Conservation (phyloP, 1,140 invertebrate species). For the Nymphalis io region DNA sequence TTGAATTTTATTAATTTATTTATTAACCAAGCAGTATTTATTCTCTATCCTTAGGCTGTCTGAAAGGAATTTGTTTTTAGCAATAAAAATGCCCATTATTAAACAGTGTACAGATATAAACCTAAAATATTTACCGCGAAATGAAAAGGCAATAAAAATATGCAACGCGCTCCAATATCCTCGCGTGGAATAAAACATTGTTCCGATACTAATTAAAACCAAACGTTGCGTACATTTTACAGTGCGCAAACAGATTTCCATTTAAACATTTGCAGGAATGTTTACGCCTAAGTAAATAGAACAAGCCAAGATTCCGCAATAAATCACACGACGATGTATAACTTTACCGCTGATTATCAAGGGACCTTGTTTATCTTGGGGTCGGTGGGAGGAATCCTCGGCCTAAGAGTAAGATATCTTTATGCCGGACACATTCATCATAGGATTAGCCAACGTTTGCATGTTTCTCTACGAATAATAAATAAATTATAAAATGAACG, state of each 20-base stretch:
- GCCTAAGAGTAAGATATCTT: background rate
- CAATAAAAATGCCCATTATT: no score
- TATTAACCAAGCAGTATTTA: no score
- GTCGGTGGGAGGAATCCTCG: background rate
- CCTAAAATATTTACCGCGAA: no score
- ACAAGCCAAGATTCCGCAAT: background rate
- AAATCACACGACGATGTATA: slow-evolving; percentile 4
- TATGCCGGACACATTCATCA: slow-evolving; percentile 1
- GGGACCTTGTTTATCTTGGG: slow-evolving; percentile 6
- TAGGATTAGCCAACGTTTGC: background rate
- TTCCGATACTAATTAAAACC: background rate
- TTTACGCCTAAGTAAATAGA: background rate
- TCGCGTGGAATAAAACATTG: background rate
- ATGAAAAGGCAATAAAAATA: no score
- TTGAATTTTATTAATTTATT: no score
- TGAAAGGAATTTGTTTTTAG: no score
- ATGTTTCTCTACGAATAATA: background rate
- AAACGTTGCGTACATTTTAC: background rate
- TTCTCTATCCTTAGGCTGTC: no score
- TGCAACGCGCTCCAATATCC: background rate
- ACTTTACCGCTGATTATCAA: background rate
- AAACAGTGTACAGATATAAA: no score
- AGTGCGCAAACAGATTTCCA: background rate
- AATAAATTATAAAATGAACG: no score
- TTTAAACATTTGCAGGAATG: background rate